Base-by-base conservation (phyloP, 1,140 invertebrate species). In the Drosophila gunungcola region DNA sequence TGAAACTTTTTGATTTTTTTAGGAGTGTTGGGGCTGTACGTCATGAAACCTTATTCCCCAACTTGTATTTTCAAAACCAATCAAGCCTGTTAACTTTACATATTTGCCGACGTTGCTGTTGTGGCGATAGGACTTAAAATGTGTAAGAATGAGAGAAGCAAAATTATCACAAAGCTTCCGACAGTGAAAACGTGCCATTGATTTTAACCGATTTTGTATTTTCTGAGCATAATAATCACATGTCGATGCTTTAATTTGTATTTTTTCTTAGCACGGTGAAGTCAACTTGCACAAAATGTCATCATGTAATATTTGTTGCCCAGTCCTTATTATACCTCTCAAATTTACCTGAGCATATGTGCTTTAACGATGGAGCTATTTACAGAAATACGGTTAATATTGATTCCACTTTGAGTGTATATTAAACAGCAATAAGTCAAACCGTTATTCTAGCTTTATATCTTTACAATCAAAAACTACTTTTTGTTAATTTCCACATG, bases 251-350 rank as follows among this genome's bases (percentile, higher is more conserved):
- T 4, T 32, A 48, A 6, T 10, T 4, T 27, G 4, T 13, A 10
- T 42, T 41, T 11, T 32, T 12, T 54, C 16, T 27, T 21, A 32
- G 25, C 12, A 12, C 12, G 3, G 54, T 13, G 13, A 69, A 65
- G 60, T 70, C 64, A 62, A 67, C 51, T 51, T 46, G 58, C 75
- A 54, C 42, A 4, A 75, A 52, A 62, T 85, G 63, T 73, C 81
- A 82, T 82, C 67, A 84, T 84, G 73, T 85, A 86, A 85, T 81
- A 78, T 77, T 69, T 53, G 45, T 76, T 84, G 27, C 45, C 48
- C 25, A 60, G 58, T 58, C 27, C 16, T 56, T 49, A 29, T 67
- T 64, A 39, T 52, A 5, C 25, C 27, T 38, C 39, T 39, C 13
- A 11, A 27, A 45, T 54, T 85, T 86, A 86, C 78, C 81, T 86